These are phyloP conservation scores for Falcunculus frontatus DNA, from an alignment of 2,113 vertebrate genomes.

Conservation along the genomic window DNA sequence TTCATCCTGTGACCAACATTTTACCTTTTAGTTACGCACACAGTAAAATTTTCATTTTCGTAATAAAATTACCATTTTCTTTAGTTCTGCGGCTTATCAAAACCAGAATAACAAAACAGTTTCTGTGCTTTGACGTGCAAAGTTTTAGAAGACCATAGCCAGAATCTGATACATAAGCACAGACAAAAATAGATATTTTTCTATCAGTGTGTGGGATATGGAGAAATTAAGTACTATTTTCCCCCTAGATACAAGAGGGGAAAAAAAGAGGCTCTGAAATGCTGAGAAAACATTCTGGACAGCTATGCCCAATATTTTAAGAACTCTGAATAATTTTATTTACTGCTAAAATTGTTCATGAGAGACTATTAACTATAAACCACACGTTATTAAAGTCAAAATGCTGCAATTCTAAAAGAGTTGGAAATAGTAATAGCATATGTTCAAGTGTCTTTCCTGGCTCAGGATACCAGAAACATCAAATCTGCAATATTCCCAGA, in stretches of 20 bases:
- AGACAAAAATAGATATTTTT: neutral
- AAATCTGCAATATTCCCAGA: neutral
- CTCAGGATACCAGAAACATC: neutral
- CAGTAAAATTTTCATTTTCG: neutral
- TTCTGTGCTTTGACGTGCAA: neutral
- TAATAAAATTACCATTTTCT: neutral
- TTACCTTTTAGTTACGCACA: neutral
- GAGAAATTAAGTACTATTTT: neutral
- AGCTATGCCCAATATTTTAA: neutral
- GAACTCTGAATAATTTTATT: neutral
- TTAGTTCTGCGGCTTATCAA: neutral
- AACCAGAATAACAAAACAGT: neutral
- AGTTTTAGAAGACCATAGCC: neutral
- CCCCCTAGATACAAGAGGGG: neutral
- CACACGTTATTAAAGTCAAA: neutral
- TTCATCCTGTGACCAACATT: neutral
- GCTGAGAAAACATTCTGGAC: neutral
- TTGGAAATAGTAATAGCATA: neutral
- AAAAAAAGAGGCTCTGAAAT: neutral
- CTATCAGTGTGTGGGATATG: neutral
- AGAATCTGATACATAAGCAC: neutral
- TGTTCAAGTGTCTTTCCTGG: neutral
- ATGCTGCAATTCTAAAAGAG: neutral
- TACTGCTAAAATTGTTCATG: neutral
- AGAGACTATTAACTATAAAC: neutral